These are phyloP conservation scores for Drosophila pseudotakahashii DNA, from an alignment of 2,888 invertebrate species.

Conservation along the genomic window DNA sequence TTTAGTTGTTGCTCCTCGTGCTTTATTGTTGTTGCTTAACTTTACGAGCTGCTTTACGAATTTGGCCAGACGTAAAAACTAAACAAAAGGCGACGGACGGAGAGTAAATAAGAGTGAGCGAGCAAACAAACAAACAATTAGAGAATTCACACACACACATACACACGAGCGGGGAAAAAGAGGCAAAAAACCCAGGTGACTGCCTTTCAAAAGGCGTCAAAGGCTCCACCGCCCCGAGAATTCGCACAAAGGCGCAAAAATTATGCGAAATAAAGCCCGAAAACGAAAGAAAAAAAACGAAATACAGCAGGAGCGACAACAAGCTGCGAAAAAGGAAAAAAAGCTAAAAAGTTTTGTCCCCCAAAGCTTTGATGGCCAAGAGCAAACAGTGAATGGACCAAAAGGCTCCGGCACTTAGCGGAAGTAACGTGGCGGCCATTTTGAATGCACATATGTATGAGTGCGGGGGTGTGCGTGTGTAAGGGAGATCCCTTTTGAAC, in stretches of 20 bases:
- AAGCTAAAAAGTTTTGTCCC: conserved; percentile 33
- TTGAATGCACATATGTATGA: conserved; percentile 25
- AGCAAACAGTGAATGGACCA: conserved; percentile 47
- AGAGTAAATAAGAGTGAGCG: conserved; percentile 57
- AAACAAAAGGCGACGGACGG: conserved; percentile 68
- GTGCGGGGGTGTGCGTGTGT: conserved; percentile 4
- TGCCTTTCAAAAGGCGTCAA: conserved; percentile 72
- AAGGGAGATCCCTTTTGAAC: conserved; percentile 14
- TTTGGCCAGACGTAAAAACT: conserved; percentile 76
- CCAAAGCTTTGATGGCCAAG: conserved; percentile 52
- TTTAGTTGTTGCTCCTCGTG: conserved; percentile 65
- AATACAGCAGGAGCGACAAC: conserved; percentile 16
- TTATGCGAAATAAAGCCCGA: conserved; percentile 68
- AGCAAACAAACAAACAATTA: conserved; percentile 76
- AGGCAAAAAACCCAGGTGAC: conserved; percentile 39
- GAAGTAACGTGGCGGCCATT: conserved; percentile 47
- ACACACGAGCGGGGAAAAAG: neutral
- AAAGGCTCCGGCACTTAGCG: conserved; percentile 38
- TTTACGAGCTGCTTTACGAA: conserved; percentile 73
- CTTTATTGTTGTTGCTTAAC: conserved; percentile 62
- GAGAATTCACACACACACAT: conserved; percentile 32
- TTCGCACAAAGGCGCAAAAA: conserved; percentile 58
- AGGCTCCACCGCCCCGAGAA: conserved; percentile 41
- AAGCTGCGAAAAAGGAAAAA: conserved; percentile 19
- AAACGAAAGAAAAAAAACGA: conserved; percentile 48